Evolutionary conservation across 2,888 invertebrate genomes (phyloP).

Genomic region (Camptogramma bilineatum): DNA sequence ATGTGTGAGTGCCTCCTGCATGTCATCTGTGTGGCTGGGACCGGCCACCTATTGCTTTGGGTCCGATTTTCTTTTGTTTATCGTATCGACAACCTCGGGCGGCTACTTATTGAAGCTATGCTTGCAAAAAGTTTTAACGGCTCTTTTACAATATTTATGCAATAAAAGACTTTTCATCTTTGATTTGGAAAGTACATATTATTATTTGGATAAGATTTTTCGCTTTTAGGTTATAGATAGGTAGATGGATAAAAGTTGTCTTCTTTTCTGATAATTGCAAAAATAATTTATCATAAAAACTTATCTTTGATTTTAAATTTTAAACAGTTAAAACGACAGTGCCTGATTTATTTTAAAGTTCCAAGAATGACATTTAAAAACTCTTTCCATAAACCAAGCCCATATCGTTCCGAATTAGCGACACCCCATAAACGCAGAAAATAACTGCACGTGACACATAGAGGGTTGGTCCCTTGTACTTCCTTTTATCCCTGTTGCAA

Average conservation of each 20-base stretch:
- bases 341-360: neutral
- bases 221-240: too few relatives aligned
- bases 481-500: conserved; percentile 41
- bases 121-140: conserved; percentile 45
- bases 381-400: conserved; percentile 25
- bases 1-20: conserved; percentile 37
- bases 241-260: too few relatives aligned
- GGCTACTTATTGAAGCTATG: conserved; percentile 43
- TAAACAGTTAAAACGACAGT: neutral
- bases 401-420: conserved; percentile 47
- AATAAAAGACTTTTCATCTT: conserved; percentile 17
- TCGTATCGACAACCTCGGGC: conserved; percentile 53
- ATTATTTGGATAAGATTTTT: too few relatives aligned
- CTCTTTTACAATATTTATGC: conserved; percentile 34
- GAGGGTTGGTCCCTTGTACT: conserved; percentile 66
- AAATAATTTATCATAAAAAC: too few relatives aligned
- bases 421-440: conserved; percentile 64
- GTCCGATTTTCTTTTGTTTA: conserved; percentile 75
- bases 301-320: neutral
- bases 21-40: conserved; percentile 44
- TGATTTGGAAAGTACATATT: conserved; percentile 13
- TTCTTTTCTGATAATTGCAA: too few relatives aligned
- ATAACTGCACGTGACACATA: conserved; percentile 64
- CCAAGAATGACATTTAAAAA: conserved; percentile 17
- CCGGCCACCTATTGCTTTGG: conserved; percentile 61